Conservation (phyloP, 2,888 invertebrate genomes). For the Anoplius nigerrimus region DNA sequence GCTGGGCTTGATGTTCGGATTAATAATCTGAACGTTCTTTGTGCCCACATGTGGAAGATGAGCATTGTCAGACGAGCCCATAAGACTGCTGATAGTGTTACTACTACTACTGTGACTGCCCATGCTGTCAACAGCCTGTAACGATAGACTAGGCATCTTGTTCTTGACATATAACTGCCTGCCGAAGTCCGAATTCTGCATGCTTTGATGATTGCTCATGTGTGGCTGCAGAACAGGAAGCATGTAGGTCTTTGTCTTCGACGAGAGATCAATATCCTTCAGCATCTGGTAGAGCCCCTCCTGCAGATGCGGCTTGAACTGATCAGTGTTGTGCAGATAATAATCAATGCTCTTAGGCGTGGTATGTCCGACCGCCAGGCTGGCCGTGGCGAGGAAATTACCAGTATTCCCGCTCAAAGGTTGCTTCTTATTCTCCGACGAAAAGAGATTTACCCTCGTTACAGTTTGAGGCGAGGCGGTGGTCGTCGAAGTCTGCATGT, state of each 20-base stretch:
- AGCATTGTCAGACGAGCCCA: slow-evolving; percentile 43
- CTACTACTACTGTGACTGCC: slow-evolving; percentile 60
- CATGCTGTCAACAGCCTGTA: slow-evolving; percentile 57
- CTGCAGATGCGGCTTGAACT: slow-evolving; percentile 47
- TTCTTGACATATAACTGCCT: slow-evolving; percentile 41
- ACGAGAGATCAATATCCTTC: slow-evolving; percentile 24
- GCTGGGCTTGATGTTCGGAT: slow-evolving; percentile 68
- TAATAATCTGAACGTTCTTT: slow-evolving; percentile 69
- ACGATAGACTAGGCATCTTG: slow-evolving; percentile 33
- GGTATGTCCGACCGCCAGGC: slow-evolving; percentile 59
- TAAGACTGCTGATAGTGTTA: slow-evolving; percentile 50
- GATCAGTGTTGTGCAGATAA: slow-evolving; percentile 42
- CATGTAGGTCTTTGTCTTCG: slow-evolving; percentile 46
- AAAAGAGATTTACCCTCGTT: slow-evolving; percentile 37
- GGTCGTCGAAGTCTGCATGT: slow-evolving; percentile 35
- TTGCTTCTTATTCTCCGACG: slow-evolving; percentile 47
- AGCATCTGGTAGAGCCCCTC: slow-evolving; percentile 26
- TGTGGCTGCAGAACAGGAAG: slow-evolving; percentile 61
- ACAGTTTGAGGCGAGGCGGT: slow-evolving; percentile 38
- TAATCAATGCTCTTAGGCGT: slow-evolving; percentile 43
- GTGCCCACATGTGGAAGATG: slow-evolving; percentile 66
- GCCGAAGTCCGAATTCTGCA: slow-evolving; percentile 56
- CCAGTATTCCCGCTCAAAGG: slow-evolving; percentile 34
- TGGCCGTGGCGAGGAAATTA: slow-evolving; percentile 63
- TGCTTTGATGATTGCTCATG: slow-evolving; percentile 18